A percentile compares a stretch with the other conserved stretches of the same genome.
Conservation (phyloP, 2,888 invertebrate species). For the Nebria brevicollis region DNA sequence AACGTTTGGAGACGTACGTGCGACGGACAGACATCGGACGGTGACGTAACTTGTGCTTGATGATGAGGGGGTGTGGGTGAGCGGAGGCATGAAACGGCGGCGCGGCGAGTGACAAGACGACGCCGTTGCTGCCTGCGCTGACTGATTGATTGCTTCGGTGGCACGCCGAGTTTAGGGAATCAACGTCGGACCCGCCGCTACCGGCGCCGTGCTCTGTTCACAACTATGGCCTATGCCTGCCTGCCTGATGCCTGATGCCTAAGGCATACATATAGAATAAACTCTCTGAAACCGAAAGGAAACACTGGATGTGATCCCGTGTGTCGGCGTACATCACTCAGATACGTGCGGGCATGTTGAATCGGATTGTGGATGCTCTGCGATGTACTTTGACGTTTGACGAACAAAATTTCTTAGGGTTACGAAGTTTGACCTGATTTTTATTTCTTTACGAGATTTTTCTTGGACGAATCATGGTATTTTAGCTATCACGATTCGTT, state of each 20-base stretch:
- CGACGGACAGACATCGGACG: conserved; percentile 10
- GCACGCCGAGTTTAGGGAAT: conserved; percentile 36
- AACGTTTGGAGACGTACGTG: not conserved
- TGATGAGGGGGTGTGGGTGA: conserved; percentile 8
- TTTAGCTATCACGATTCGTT: no score
- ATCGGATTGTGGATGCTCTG: not conserved
- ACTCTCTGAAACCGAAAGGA: not conserved
- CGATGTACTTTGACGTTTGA: not conserved
- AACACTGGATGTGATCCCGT: not conserved
- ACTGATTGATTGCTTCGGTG: conserved; percentile 47
- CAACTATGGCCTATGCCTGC: not conserved
- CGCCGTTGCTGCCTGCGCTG: conserved; percentile 39
- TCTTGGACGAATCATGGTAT: not conserved
- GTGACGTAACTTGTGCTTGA: not conserved
- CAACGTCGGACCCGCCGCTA: conserved; percentile 18
- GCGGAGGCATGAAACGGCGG: not conserved
- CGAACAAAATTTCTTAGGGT: not conserved
- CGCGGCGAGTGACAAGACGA: conserved; percentile 43
- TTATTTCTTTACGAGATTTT: not conserved
- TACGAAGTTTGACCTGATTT: not conserved
- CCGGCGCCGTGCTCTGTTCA: not conserved
- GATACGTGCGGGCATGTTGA: not conserved
- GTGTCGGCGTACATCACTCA: not conserved
- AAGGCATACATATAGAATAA: not conserved
- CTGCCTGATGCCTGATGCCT: not conserved